Conservation (phyloP, 2,888 invertebrate genomes). For the Hirtodrosophila histrioides region DNA sequence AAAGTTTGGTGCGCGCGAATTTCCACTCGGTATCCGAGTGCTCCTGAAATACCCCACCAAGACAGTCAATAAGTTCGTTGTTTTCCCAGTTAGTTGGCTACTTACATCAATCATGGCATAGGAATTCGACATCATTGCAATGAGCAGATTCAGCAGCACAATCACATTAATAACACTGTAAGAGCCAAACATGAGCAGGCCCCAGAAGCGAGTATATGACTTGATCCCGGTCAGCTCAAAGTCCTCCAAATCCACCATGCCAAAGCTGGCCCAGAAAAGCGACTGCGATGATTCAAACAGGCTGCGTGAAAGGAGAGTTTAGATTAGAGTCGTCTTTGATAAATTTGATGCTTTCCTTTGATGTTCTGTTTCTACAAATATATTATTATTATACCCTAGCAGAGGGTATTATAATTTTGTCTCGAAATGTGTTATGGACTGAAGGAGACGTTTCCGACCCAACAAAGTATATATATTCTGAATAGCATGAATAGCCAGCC, state of each 20-base stretch:
- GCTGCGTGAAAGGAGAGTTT: constrained; percentile 84
- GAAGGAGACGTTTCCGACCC: too few relatives aligned
- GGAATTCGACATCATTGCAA: constrained; percentile 99
- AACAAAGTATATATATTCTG: too few relatives aligned
- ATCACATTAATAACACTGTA: constrained; percentile 98
- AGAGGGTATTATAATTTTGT: too few relatives aligned
- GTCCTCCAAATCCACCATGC: constrained; percentile 94
- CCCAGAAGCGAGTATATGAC: constrained; percentile 96
- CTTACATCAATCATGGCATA: constrained; percentile 95
- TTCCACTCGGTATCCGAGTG: constrained; percentile 98
- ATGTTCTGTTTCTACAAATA: too few relatives aligned
- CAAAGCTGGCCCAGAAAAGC: constrained; percentile 98
- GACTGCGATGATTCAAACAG: constrained; percentile 97
- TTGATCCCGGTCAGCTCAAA: constrained; percentile 95
- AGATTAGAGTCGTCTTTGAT: not conserved
- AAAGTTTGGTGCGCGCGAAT: constrained; percentile 95
- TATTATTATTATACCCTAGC: too few relatives aligned
- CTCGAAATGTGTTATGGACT: too few relatives aligned
- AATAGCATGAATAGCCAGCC: too few relatives aligned
- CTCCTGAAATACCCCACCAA: constrained; percentile 86
- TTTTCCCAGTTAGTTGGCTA: constrained; percentile 69
- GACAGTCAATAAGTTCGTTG: constrained; percentile 3
- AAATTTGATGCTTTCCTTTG: too few relatives aligned
- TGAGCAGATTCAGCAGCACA: constrained; percentile 95
- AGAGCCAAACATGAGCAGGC: constrained; percentile 97